phyloP scores from a whole-genome alignment of 2,888 invertebrate species.

The Pteria penguin region DNA sequence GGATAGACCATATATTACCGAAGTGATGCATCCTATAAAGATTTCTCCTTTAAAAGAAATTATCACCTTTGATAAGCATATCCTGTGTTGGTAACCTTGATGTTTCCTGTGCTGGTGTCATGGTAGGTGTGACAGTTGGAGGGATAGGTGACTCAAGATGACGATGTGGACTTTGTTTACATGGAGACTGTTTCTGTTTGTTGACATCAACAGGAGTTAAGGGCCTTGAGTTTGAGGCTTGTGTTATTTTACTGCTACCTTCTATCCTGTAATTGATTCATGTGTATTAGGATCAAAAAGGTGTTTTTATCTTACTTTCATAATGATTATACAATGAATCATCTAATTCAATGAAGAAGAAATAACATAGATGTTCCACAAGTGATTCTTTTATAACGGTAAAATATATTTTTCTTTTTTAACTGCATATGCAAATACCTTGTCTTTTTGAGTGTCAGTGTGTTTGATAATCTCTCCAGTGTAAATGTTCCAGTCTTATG shows the following conservation, averaged over 20 bases:
- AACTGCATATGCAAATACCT: too few species aligned
- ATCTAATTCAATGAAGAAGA: too few species aligned
- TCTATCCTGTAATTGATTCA: slow-evolving; percentile 61
- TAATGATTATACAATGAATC: background rate
- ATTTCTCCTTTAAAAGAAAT: too few species aligned
- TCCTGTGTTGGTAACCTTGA: slow-evolving; percentile 1
- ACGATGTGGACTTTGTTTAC: slow-evolving; percentile 40
- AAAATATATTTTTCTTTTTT: too few species aligned
- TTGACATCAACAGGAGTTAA: slow-evolving; percentile 70
- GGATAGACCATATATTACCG: too few species aligned
- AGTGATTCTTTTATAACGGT: too few species aligned
- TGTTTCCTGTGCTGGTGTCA: slow-evolving; percentile 41
- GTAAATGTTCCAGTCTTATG: slow-evolving; percentile 95
- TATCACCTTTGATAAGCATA: slow-evolving; percentile 34
- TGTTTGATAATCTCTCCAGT: slow-evolving; percentile 93
- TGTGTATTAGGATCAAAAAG: background rate
- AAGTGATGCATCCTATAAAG: too few species aligned
- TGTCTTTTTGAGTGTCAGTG: slow-evolving; percentile 83
- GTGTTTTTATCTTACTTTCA: background rate
- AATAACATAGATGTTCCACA: too few species aligned
- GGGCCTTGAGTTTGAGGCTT: slow-evolving; percentile 55
- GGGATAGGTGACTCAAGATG: slow-evolving; percentile 1
- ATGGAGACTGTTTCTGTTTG: slow-evolving; percentile 61
- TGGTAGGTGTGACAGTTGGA: slow-evolving; percentile 35
- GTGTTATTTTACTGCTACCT: slow-evolving; percentile 66